Evolutionary conservation across 2,113 vertebrate species (phyloP).

Genomic region (Spea multiplicata): DNA sequence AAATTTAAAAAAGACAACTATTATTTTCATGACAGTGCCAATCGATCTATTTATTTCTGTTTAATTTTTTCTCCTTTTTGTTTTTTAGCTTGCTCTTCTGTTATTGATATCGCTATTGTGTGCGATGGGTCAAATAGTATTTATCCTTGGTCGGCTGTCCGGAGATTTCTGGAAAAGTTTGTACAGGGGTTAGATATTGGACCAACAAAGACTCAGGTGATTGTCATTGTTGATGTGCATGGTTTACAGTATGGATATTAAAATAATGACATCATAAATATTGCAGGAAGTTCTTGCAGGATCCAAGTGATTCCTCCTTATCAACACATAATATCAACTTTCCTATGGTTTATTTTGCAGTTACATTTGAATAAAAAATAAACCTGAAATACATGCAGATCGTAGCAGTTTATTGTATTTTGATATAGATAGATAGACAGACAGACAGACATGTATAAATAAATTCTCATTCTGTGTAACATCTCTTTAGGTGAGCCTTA

Average conservation of each 20-base stretch:
- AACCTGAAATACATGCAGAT: too few species aligned
- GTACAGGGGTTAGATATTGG: slow-evolving; percentile 82
- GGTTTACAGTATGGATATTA: too few species aligned
- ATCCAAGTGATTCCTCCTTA: too few species aligned
- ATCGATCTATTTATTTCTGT: background rate
- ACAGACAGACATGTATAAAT: too few species aligned
- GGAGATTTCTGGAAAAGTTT: slow-evolving; percentile 80
- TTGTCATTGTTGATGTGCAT: slow-evolving; percentile 14
- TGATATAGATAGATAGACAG: too few species aligned
- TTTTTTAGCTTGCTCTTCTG: slow-evolving; percentile 66
- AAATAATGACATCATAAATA: too few species aligned
- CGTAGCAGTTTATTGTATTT: too few species aligned
- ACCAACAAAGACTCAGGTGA: slow-evolving; percentile 80
- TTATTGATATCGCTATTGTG: slow-evolving; percentile 84
- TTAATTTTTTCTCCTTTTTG: slow-evolving; percentile 19
- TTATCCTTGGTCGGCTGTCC: slow-evolving; percentile 85
- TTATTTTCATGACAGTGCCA: background rate
- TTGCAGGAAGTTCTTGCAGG: too few species aligned
- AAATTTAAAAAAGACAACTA: too few species aligned
- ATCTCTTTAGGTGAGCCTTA: slow-evolving; percentile 76
- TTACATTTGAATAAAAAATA: too few species aligned
- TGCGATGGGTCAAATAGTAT: slow-evolving; percentile 93
- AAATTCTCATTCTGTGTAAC: background rate
- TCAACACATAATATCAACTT: too few species aligned
- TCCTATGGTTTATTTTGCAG: too few species aligned